Conservation (phyloP, 2,797 vertebrate genomes). For the Neostethus bicornis region DNA sequence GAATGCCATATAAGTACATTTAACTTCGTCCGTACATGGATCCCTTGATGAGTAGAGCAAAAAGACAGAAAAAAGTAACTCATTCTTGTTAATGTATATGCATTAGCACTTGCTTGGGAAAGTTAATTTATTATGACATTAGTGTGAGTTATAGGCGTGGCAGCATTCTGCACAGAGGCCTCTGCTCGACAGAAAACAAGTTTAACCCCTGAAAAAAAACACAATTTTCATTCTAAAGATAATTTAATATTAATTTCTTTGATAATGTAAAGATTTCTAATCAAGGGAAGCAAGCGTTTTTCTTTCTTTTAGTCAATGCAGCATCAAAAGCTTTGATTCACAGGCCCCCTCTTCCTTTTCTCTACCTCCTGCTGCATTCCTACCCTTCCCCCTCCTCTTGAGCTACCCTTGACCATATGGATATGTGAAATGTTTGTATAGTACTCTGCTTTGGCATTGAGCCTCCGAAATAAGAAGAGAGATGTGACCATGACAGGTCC, state of each 20-base stretch:
- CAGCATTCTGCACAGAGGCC: slow-evolving; percentile 50
- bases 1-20: not conserved
- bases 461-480: slow-evolving; percentile 29
- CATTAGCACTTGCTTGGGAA: slow-evolving; percentile 52
- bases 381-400: slow-evolving; percentile 57
- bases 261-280: slow-evolving; percentile 20
- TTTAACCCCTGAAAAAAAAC: slow-evolving; percentile 15
- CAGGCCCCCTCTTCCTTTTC: slow-evolving; percentile 48
- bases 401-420: slow-evolving; percentile 52
- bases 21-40: slow-evolving; percentile 7
- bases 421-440: slow-evolving; percentile 67
- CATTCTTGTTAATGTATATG: slow-evolving; percentile 49
- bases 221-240: not conserved
- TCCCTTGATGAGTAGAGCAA: slow-evolving; percentile 7
- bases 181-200: slow-evolving; percentile 29
- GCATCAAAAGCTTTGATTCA: slow-evolving; percentile 62
- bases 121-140: slow-evolving; percentile 25
- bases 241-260: slow-evolving; percentile 9
- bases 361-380: slow-evolving; percentile 65
- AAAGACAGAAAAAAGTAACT: slow-evolving; percentile 25
- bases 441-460: slow-evolving; percentile 46
- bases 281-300: slow-evolving; percentile 15
- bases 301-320: slow-evolving; percentile 22
- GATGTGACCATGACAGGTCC: slow-evolving; percentile 33
- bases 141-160: slow-evolving; percentile 52